A percentile compares a stretch with the other conserved stretches of the same genome.
phyloP scores from a whole-genome alignment of 2,888 invertebrate genomes.

The Acronicta alni region DNA sequence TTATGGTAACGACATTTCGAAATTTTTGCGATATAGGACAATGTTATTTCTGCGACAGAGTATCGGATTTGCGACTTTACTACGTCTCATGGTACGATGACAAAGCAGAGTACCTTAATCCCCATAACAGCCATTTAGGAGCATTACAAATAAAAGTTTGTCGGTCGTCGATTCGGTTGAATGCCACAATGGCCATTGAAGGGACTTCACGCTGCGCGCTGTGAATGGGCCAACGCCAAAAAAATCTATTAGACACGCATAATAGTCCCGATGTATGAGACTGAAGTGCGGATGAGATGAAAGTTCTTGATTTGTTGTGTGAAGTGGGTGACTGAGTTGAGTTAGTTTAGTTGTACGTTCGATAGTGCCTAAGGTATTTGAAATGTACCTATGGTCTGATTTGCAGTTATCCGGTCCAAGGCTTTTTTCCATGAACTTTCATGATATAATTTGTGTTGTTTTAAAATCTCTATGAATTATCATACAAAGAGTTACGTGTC shows the following conservation, averaged over 20 bases:
- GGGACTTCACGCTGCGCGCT: slow-evolving; percentile 83
- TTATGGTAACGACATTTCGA: slow-evolving; percentile 70
- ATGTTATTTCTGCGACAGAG: slow-evolving; percentile 55
- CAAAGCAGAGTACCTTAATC: slow-evolving; percentile 85
- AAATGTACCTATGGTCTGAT: not conserved
- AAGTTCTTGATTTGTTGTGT: slow-evolving; percentile 72
- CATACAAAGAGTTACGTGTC: no score
- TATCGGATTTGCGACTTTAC: slow-evolving; percentile 70
- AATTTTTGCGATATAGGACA: slow-evolving; percentile 55
- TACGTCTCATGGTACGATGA: slow-evolving; percentile 73
- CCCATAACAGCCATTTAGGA: slow-evolving; percentile 87
- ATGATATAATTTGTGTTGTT: no score
- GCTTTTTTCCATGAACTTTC: no score
- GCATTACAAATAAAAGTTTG: slow-evolving; percentile 87
- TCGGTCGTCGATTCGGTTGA: slow-evolving; percentile 71
- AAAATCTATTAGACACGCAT: slow-evolving; percentile 88
- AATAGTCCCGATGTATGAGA: slow-evolving; percentile 78
- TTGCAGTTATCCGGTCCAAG: not conserved
- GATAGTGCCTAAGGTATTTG: slow-evolving; percentile 21
- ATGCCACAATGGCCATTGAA: slow-evolving; percentile 86
- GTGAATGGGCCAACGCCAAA: slow-evolving; percentile 85
- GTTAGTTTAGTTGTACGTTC: slow-evolving; percentile 49
- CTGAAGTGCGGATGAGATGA: slow-evolving; percentile 70
- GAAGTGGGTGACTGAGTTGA: slow-evolving; percentile 58
- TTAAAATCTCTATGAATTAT: not conserved